Conservation (phyloP, 1,140 invertebrate genomes). For the Galleria mellonella region DNA sequence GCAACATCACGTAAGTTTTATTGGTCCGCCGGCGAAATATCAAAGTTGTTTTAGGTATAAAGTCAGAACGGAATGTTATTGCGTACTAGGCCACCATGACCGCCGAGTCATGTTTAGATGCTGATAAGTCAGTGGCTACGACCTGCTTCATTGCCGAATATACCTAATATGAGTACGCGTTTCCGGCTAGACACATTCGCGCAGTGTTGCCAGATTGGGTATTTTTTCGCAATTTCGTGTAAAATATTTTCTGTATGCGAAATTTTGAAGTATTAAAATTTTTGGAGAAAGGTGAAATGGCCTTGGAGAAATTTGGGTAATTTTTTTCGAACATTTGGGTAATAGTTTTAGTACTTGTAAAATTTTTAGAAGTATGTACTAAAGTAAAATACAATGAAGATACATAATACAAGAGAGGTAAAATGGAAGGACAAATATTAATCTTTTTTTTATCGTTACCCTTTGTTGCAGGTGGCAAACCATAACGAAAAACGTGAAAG, state of each 20-base stretch:
- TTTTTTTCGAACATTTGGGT: too few relatives aligned
- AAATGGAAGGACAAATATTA: background rate
- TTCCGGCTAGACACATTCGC: constrained; percentile 29
- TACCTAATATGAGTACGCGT: constrained; percentile 18
- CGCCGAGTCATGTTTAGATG: constrained; percentile 30
- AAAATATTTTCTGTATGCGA: background rate
- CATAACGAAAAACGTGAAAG: too few relatives aligned
- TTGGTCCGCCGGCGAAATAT: constrained; percentile 40
- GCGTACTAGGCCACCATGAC: constrained; percentile 43
- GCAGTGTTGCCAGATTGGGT: too few relatives aligned
- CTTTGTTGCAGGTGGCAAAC: too few relatives aligned
- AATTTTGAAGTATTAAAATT: background rate
- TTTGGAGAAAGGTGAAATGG: too few relatives aligned
- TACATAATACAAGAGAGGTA: background rate
- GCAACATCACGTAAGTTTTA: constrained; percentile 19
- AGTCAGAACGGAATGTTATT: background rate
- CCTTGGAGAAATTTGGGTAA: too few relatives aligned
- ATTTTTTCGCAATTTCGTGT: background rate
- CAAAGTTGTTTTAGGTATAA: constrained; percentile 37
- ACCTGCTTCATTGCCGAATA: constrained; percentile 48
- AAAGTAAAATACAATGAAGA: too few relatives aligned
- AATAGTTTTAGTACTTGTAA: too few relatives aligned
- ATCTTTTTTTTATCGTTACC: background rate
- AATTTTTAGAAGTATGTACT: too few relatives aligned
- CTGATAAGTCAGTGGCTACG: constrained; percentile 37